Conservation (phyloP, 2,888 invertebrate species). For the Hirudinaria manillensis region DNA sequence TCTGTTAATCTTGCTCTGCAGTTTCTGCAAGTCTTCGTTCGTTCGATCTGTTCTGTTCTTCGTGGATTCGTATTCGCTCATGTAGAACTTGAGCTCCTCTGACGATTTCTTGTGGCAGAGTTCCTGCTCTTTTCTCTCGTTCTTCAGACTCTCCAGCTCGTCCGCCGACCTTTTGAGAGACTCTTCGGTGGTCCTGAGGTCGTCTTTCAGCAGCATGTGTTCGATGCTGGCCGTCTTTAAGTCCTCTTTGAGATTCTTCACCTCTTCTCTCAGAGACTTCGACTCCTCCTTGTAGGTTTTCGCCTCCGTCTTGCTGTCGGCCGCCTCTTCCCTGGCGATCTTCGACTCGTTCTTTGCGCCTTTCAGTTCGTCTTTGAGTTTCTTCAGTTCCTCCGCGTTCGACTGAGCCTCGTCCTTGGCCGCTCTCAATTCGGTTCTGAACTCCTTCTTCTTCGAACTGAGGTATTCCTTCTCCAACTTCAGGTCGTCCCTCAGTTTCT, state of each 20-base stretch:
- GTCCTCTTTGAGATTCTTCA: slow-evolving; percentile 26
- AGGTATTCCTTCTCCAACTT: slow-evolving; percentile 17
- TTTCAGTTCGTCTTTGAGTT: slow-evolving; percentile 30
- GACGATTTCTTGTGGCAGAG: slow-evolving; percentile 3
- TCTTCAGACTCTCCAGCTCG: slow-evolving; percentile 21
- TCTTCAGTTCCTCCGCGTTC: slow-evolving; percentile 19
- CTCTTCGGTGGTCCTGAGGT: slow-evolving; percentile 27
- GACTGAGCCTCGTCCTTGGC: slow-evolving; percentile 8
- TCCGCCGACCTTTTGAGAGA: slow-evolving; percentile 28
- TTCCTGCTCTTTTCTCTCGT: not conserved
- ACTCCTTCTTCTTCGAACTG: slow-evolving; percentile 22
- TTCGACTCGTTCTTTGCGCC: slow-evolving; percentile 9
- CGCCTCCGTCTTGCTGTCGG: slow-evolving; percentile 11
- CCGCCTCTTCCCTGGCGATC: slow-evolving; percentile 26
- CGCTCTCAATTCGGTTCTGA: slow-evolving; percentile 12
- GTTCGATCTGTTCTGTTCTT: slow-evolving; percentile 8
- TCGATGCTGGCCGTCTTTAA: slow-evolving; percentile 24
- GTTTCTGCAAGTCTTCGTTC: slow-evolving; percentile 11
- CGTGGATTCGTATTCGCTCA: not conserved
- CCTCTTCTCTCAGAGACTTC: slow-evolving; percentile 23
- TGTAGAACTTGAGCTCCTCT: slow-evolving; percentile 20
- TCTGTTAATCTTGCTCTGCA: not conserved
- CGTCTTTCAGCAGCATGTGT: slow-evolving; percentile 22
- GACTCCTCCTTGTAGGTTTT: slow-evolving; percentile 25
- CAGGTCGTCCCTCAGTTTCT: slow-evolving; percentile 19